phyloP scores from a whole-genome alignment of 2,797 vertebrate genomes.

The Cirrhinus molitorella region DNA sequence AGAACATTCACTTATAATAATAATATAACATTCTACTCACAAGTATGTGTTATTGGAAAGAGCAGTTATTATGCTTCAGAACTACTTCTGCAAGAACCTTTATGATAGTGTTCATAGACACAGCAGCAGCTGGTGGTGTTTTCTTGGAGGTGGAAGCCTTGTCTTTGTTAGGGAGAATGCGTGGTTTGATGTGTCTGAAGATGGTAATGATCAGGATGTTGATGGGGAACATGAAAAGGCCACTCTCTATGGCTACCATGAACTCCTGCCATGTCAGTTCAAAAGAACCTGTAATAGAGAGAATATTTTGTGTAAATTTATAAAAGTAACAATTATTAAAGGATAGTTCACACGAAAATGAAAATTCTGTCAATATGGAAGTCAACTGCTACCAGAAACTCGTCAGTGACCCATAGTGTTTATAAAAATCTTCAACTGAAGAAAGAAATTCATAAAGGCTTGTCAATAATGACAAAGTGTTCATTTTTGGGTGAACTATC shows the following conservation, averaged over 20 bases:
- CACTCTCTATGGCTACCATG: slow-evolving; percentile 83
- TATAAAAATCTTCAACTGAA: neutral
- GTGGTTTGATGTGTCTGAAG: slow-evolving; percentile 82
- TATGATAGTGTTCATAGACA: slow-evolving; percentile 71
- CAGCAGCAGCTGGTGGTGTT: slow-evolving; percentile 35
- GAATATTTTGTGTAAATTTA: neutral
- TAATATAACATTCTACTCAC: neutral
- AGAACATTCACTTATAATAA: neutral
- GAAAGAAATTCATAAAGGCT: no score
- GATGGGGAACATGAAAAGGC: slow-evolving; percentile 87
- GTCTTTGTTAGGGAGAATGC: slow-evolving; percentile 56
- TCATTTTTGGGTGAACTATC: neutral
- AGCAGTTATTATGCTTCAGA: neutral
- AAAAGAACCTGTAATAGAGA: slow-evolving; percentile 72
- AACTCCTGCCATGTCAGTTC: slow-evolving; percentile 80
- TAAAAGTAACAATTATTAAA: neutral
- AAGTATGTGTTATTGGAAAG: neutral
- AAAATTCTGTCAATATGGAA: neutral
- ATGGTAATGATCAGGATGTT: slow-evolving; percentile 89
- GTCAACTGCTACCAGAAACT: neutral
- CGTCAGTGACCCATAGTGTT: no score
- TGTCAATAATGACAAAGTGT: neutral
- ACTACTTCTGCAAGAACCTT: slow-evolving; percentile 66
- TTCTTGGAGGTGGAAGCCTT: slow-evolving; percentile 41
- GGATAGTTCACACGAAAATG: neutral